Conservation (phyloP, 1,140 invertebrate genomes). For the Camponotus pennsylvanicus region DNA sequence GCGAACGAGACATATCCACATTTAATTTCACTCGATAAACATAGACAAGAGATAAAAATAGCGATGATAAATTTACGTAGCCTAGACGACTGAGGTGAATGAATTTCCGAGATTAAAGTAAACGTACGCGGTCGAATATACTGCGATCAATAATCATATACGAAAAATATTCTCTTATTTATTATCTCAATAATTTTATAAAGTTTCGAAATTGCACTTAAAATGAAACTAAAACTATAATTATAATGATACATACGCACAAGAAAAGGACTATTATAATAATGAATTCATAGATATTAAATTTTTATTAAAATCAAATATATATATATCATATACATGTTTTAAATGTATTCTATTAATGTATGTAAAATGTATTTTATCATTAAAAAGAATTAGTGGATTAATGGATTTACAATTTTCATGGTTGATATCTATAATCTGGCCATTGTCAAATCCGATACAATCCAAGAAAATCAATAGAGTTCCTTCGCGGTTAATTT, state of each 20-base stretch:
- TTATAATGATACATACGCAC: neutral
- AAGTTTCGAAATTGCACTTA: neutral
- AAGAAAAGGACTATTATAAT: neutral
- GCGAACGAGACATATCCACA: neutral
- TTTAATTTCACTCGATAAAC: conserved; percentile 29
- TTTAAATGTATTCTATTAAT: neutral
- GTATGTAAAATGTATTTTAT: neutral
- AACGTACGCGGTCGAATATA: neutral
- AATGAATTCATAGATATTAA: neutral
- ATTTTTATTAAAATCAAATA: neutral
- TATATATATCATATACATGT: neutral
- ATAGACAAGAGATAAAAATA: conserved; percentile 20
- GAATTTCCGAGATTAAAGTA: neutral
- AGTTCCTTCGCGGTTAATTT: neutral
- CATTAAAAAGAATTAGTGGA: neutral
- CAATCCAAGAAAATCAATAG: neutral
- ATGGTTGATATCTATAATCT: neutral
- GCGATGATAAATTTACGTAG: conserved; percentile 35
- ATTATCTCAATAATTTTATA: neutral
- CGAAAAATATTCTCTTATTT: neutral
- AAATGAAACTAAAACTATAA: neutral
- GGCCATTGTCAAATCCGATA: neutral
- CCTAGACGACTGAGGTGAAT: neutral
- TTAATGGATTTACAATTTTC: neutral
- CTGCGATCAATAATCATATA: neutral